phyloP scores from a whole-genome alignment of 2,888 invertebrate genomes.

The Acleris holmiana region DNA sequence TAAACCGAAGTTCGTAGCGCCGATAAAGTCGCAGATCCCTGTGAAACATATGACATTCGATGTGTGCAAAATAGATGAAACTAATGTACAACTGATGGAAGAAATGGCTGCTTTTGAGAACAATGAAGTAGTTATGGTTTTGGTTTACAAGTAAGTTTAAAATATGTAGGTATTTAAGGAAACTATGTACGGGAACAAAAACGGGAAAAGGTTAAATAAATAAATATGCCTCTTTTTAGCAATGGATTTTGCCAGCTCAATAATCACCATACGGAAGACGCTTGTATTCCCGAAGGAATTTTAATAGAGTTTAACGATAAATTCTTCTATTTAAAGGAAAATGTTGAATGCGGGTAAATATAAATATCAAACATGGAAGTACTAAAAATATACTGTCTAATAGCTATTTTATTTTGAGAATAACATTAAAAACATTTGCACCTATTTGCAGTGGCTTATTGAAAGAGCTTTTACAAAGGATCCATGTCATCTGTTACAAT shows the following conservation, averaged over 20 bases:
- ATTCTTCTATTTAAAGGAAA: conserved; percentile 56
- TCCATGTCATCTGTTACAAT: conserved; percentile 66
- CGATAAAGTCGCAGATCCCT: conserved; percentile 64
- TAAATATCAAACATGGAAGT: too few species aligned
- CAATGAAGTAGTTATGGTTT: conserved; percentile 48
- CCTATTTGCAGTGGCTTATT: conserved; percentile 52
- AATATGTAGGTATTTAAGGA: neutral
- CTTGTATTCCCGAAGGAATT: conserved; percentile 60
- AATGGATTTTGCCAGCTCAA: conserved; percentile 73
- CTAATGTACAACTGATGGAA: conserved; percentile 39
- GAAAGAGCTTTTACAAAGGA: conserved; percentile 47
- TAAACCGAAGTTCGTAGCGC: conserved; percentile 62
- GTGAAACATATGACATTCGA: conserved; percentile 57
- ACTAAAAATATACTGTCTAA: too few species aligned
- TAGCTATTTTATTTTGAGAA: too few species aligned
- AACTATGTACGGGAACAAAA: too few species aligned
- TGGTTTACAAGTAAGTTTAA: conserved; percentile 56
- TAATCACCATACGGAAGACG: conserved; percentile 57
- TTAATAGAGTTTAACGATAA: conserved; percentile 53
- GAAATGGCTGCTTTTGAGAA: conserved; percentile 35
- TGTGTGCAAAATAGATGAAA: conserved; percentile 48
- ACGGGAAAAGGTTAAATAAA: too few species aligned
- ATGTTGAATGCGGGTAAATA: conserved; percentile 47
- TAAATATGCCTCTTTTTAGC: conserved; percentile 48
- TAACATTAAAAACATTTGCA: neutral